These are phyloP conservation scores for Panurus biarmicus DNA, from an alignment of 2,113 vertebrate species.

Conservation along the genomic window DNA sequence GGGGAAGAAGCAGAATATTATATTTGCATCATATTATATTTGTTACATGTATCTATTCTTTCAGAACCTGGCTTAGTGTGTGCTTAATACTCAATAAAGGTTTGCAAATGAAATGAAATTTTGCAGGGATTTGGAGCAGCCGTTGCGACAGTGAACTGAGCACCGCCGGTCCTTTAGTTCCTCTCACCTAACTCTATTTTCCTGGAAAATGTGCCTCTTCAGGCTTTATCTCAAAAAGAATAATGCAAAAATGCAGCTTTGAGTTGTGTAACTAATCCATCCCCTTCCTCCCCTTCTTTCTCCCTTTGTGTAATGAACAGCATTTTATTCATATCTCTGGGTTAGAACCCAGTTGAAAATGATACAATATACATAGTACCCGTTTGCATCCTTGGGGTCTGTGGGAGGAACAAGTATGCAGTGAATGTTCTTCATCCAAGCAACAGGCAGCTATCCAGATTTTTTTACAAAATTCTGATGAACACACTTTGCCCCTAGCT, in stretches of 20 bases:
- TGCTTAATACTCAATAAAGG: background rate
- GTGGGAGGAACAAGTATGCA: slow-evolving; percentile 44
- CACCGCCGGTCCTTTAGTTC: background rate
- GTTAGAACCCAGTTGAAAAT: slow-evolving; percentile 36
- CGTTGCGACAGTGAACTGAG: background rate
- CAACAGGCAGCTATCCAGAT: slow-evolving; percentile 35
- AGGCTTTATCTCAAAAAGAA: slow-evolving; percentile 13
- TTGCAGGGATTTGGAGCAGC: background rate
- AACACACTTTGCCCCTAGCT: slow-evolving; percentile 36
- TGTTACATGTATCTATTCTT: background rate
- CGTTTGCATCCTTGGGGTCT: slow-evolving; percentile 47
- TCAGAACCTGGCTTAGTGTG: background rate
- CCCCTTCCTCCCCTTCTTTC: background rate
- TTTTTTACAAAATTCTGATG: slow-evolving; percentile 22
- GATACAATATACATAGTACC: slow-evolving; percentile 43
- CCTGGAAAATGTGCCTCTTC: background rate
- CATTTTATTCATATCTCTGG: slow-evolving; percentile 55
- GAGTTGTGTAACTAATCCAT: slow-evolving; percentile 26
- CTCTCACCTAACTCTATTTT: background rate
- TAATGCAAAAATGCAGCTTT: background rate
- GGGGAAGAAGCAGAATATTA: background rate
- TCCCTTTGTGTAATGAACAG: slow-evolving; percentile 16
- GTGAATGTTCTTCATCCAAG: slow-evolving; percentile 44
- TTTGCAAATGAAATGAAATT: background rate
- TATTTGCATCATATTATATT: background rate